These are phyloP conservation scores for Melanerpes formicivorus DNA, from an alignment of 2,113 vertebrate genomes.

Conservation along the genomic window DNA sequence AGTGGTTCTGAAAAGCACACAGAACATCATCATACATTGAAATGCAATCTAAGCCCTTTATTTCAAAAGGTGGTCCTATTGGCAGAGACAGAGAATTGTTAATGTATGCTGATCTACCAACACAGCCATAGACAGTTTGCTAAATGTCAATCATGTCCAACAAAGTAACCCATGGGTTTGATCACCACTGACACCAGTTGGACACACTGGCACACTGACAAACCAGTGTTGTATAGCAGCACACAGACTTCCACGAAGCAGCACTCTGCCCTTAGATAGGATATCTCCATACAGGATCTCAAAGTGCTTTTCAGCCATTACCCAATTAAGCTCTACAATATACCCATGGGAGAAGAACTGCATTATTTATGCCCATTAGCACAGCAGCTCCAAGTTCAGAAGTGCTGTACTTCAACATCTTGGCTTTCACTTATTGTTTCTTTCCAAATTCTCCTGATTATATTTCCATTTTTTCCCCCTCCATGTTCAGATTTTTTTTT, in stretches of 20 bases:
- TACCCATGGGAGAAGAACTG: background rate
- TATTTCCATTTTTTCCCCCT: background rate
- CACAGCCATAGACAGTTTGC: background rate
- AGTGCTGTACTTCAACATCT: background rate
- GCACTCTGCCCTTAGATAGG: background rate
- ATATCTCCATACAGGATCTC: background rate
- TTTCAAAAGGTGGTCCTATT: background rate
- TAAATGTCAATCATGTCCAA: background rate
- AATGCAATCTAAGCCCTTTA: background rate
- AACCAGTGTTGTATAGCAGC: background rate
- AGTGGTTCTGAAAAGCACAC: background rate
- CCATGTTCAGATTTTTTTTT: background rate
- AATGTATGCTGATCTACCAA: background rate
- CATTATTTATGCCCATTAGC: conserved; percentile 42
- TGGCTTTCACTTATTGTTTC: background rate
- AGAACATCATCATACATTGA: background rate
- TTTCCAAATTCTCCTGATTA: background rate
- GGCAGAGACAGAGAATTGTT: background rate
- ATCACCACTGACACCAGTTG: background rate
- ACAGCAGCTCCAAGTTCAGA: background rate
- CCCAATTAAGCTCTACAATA: conserved; percentile 11
- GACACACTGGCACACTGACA: background rate
- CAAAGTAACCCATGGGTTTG: background rate
- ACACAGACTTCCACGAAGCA: background rate
- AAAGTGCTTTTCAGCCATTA: conserved; percentile 13